phyloP scores from a whole-genome alignment of 2,888 invertebrate species.

The Heteromurus nitidus region DNA sequence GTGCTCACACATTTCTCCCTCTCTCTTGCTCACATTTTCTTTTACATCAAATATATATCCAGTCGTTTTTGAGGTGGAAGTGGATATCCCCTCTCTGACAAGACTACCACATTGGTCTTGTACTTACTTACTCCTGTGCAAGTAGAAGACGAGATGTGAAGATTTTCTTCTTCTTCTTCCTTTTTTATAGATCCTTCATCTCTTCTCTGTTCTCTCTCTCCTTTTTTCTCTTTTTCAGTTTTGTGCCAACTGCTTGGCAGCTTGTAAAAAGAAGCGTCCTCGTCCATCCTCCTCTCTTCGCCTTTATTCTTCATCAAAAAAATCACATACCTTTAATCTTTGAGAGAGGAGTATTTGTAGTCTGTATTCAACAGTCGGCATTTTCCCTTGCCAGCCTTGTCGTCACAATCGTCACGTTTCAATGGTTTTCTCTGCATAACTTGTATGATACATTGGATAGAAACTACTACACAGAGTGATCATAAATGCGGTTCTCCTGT shows the following conservation, averaged over 20 bases:
- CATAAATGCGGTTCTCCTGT: too few relatives aligned
- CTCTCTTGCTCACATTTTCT: conserved; percentile 2
- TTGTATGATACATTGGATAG: too few relatives aligned
- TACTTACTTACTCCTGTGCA: conserved; percentile 36
- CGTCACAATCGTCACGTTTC: conserved; percentile 59
- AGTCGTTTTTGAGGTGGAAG: conserved; percentile 17
- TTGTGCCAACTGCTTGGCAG: conserved; percentile 48
- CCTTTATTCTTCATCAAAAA: conserved; percentile 26
- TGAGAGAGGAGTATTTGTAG: conserved; percentile 25
- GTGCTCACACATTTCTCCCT: neutral
- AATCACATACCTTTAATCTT: conserved; percentile 21
- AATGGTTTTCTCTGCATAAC: conserved; percentile 38
- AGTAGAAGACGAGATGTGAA: conserved; percentile 14
- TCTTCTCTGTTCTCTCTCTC: conserved; percentile 31
- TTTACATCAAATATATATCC: neutral
- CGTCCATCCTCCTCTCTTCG: conserved; percentile 31
- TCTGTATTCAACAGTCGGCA: conserved; percentile 42
- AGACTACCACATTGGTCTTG: conserved; percentile 27
- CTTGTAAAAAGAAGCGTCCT: conserved; percentile 17
- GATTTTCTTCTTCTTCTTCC: conserved; percentile 29
- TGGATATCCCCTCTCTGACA: conserved; percentile 42
- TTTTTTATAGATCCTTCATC: conserved; percentile 23
- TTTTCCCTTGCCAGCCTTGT: conserved; percentile 46
- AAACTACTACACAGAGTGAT: too few relatives aligned
- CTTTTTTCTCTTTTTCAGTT: conserved; percentile 39